Base-by-base conservation (phyloP, 2,797 vertebrate species). In the Acanthurus tractus region DNA sequence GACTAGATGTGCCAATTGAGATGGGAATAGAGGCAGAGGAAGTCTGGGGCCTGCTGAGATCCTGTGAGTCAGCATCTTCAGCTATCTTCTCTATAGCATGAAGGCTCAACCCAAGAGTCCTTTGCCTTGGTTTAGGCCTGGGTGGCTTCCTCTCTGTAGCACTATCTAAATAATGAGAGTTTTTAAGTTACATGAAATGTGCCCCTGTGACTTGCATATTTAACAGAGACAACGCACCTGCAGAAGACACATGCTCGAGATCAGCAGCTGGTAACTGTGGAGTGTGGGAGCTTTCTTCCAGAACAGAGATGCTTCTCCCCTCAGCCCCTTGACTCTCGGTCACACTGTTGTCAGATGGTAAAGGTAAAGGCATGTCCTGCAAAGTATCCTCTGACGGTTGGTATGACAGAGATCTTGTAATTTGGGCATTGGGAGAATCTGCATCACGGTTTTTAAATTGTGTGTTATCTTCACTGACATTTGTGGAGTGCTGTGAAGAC, bases 91-190 rank as follows among this genome's bases (percentile, higher is more conserved):
- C 92, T 11, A 38, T 18, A 4, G 57, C 61, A 1, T 46, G 86
- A 38, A 55, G 84, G 73, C 70, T 93, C 74, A 85, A 79, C 34
- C 90, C 85, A 23, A 93, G 29, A 45, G 71, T 91, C 86, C 96
- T 94, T 58, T 95, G 94, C 29, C 91, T 94, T 45, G 96, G 96
- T 88, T 94, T 96, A 20, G 94, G 94, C 79, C 65, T 93, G 2
- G 95, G 95, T 1, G 86, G 91, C 59, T 85, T 91, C 50, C 74
- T 92, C 23, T 91, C 84, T 1, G 29, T 2, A 52, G 65, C 15
- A 46, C 44, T 58, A 61, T 82, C 93, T 95, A 74, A 58, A 76
- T 38, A 45, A 64, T 17, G 14, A 82, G 10, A 82, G 40, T 15
- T 48, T 25, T 4, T 65, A 58, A 69, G 11, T n/a, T 54, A 42